Base-by-base conservation (phyloP, 2,113 vertebrate genomes). In the Gorsachius goisagi region DNA sequence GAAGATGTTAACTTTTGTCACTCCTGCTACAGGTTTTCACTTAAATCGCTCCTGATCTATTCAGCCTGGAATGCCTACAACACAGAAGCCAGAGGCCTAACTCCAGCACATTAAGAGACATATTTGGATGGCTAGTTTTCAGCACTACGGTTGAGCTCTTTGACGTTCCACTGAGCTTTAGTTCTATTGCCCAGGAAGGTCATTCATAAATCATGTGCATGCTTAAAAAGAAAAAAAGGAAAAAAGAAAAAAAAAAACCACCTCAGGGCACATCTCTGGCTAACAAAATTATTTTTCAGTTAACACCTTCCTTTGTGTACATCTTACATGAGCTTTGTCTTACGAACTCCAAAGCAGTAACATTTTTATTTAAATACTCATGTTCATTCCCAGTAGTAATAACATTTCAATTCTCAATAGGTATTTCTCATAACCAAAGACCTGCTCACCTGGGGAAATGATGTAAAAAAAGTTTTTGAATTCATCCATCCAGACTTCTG, bases 391-490 rank as follows among this genome's bases (percentile, higher is more conserved):
- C 52, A 60, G 24, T 15, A 93, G 69, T 24, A 92, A 24, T 15
- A 77, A 37, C 5, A n/a, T 88, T 92, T 90, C n/a, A 47, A 71
- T 72, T 84, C 35, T 78, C 68, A 85, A 44, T 27, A 64, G 60
- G 32, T 47, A 79, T 73, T 89, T 94, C 85, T 92, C 49, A 63
- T 52, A 91, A 90, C 10, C 58, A 95, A 95, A 71, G 12, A 71
- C 20, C 50, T 69, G 92, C 98, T 98, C 89, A 99, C 99, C 99
- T 94, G 99, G 99, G 91, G 99, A 99, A 98, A 99, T 99, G 92
- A 99, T 99, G 90, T 99, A 99, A 98, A 99, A 99, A 95, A 99
- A 99, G 96, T 99, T 99, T 97, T 99, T 99, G 97, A 99, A 99
- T 95, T 99, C 99, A 88, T 99, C 99, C 99, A 99, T 99, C 99